phyloP scores from a whole-genome alignment of 64 coral and sea anemone genomes.

The Catalaphyllia jardinei region DNA sequence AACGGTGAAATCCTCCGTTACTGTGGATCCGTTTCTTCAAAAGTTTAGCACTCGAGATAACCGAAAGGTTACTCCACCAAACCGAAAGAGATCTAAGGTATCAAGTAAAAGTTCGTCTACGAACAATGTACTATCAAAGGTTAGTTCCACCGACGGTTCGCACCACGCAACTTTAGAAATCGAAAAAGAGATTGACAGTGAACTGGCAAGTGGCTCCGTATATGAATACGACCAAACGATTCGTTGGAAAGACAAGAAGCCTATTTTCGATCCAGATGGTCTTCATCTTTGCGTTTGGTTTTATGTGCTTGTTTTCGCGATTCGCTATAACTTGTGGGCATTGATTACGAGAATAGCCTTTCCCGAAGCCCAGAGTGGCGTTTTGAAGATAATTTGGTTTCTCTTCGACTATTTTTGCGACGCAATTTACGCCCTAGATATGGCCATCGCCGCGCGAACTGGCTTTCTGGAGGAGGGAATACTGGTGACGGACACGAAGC shows the following conservation, averaged over 20 bases:
- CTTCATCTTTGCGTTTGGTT: constrained; percentile 85
- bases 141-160: not conserved
- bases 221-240: constrained; percentile 35
- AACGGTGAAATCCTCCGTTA: constrained; percentile 59
- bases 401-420: constrained; percentile 91
- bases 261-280: constrained; percentile 83
- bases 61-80: constrained; percentile 46
- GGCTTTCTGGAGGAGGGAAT: constrained; percentile 93
- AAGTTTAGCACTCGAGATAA: constrained; percentile 96
- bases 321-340: constrained; percentile 96
- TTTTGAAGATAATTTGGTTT: constrained; percentile 65
- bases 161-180: constrained; percentile 33
- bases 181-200: constrained; percentile 71
- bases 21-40: constrained; percentile 93
- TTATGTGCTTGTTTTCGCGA: constrained; percentile 86
- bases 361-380: constrained; percentile 67
- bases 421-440: constrained; percentile 79
- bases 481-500: constrained; percentile 68
- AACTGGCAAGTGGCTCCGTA: constrained; percentile 22
- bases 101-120: constrained; percentile 41
- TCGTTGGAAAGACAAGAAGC: constrained; percentile 48
- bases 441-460: constrained; percentile 65
- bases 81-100: constrained; percentile 4
- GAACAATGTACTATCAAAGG: not conserved
- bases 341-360: constrained; percentile 87